A percentile compares a stretch with the other conserved stretches of the same genome.
These are phyloP conservation scores for Cinclus cinclus DNA, from an alignment of 2,113 vertebrate genomes.

Conservation along the genomic window DNA sequence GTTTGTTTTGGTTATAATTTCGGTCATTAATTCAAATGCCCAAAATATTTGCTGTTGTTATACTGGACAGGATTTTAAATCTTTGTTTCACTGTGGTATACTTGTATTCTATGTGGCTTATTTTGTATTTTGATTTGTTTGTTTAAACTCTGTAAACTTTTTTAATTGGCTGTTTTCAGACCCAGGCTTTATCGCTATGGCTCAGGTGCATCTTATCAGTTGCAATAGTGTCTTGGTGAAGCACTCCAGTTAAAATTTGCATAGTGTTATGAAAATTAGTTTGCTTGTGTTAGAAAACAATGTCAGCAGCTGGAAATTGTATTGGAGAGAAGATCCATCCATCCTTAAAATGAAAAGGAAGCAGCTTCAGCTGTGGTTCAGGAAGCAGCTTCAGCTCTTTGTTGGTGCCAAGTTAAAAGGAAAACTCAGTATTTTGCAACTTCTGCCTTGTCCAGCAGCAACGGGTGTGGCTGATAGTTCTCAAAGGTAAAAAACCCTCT, in stretches of 20 bases:
- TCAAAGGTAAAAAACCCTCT: not conserved
- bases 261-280: slow-evolving; percentile 20
- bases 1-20: slow-evolving; percentile 45
- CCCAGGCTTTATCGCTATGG: not conserved
- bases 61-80: slow-evolving; percentile 1
- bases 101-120: not conserved
- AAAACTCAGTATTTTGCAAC: not conserved
- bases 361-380: not conserved
- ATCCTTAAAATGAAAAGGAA: slow-evolving; percentile 10
- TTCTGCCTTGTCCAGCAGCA: not conserved
- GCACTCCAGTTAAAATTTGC: slow-evolving; percentile 30
- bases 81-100: not conserved
- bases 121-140: slow-evolving; percentile 29
- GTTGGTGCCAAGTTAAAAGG: not conserved
- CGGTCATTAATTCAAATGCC: slow-evolving; percentile 46
- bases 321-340: not conserved
- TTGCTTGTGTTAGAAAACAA: slow-evolving; percentile 13
- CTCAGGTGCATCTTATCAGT: slow-evolving; percentile 36
- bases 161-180: slow-evolving; percentile 13
- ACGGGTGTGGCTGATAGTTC: not conserved
- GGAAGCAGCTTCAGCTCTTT: slow-evolving; percentile 4
- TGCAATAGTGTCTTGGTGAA: slow-evolving; percentile 13
- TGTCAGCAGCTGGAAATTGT: slow-evolving; percentile 37
- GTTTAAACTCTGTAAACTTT: slow-evolving; percentile 20
- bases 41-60: slow-evolving; percentile 15